A percentile compares a stretch with the other conserved stretches of the same genome.
Evolutionary conservation across 2,797 vertebrate species (phyloP).

Genomic region (Sardinella longiceps): DNA sequence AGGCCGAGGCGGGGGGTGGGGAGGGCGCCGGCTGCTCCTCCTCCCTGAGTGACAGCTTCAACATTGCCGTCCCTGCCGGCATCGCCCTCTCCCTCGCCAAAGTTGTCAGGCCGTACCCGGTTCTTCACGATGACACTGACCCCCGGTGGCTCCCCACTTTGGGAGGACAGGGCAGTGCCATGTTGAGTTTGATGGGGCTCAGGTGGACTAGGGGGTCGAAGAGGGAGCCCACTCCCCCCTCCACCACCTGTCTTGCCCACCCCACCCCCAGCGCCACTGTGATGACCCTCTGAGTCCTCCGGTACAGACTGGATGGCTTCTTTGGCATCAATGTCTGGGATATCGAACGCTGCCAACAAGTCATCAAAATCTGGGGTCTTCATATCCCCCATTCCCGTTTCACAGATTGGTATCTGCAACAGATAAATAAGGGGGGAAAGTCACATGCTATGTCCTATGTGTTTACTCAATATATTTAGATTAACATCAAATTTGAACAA

Average conservation of each 20-base stretch:
- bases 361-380: conserved; percentile 99
- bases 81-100: conserved; percentile 46
- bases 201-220: conserved; percentile 56
- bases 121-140: conserved; percentile 98
- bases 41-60: conserved; percentile 56
- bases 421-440: not conserved
- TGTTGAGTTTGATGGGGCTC: conserved; percentile 52
- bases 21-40: conserved; percentile 40
- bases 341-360: conserved; percentile 95
- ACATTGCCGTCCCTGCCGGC: conserved; percentile 46
- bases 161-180: conserved; percentile 42
- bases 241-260: conserved; percentile 44
- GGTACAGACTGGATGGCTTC: conserved; percentile 91
- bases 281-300: conserved; percentile 74
- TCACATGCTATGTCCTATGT: not conserved
- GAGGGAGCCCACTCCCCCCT: conserved; percentile 55
- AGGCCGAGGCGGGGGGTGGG: conserved; percentile 51
- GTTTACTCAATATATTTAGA: not conserved
- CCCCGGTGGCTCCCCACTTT: conserved; percentile 72
- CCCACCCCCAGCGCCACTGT: conserved; percentile 61
- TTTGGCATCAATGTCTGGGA: conserved; percentile 94
- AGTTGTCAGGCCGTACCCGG: conserved; percentile 79
- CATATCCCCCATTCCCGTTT: conserved; percentile 93
- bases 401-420: conserved; percentile 65
- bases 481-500: not conserved